Conservation (phyloP, 2,888 invertebrate genomes). For the Morpho achilles region DNA sequence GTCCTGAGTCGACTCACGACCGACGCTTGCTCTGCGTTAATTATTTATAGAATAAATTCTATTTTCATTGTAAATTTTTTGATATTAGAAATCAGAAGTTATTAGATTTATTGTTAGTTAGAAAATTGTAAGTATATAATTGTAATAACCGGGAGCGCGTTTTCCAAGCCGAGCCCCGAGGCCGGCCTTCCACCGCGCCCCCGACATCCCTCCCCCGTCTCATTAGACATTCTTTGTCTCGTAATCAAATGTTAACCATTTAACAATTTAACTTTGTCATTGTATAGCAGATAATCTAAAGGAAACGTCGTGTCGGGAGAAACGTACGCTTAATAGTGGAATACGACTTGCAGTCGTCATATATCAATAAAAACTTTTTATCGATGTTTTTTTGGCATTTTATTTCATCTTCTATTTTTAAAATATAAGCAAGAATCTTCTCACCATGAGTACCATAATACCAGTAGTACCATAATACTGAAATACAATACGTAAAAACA, state of each 20-base stretch:
- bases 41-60: conserved; percentile 78
- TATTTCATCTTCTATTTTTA: conserved; percentile 24
- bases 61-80: conserved; percentile 78
- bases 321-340: conserved; percentile 74
- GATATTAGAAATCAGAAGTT: conserved; percentile 69
- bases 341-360: conserved; percentile 64
- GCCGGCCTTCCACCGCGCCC: conserved; percentile 47
- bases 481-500: no score
- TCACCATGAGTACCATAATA: background rate
- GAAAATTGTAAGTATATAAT: conserved; percentile 68
- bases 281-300: conserved; percentile 60
- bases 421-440: background rate
- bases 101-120: conserved; percentile 74
- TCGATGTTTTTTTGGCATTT: conserved; percentile 67
- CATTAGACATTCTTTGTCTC: conserved; percentile 67
- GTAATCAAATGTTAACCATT: conserved; percentile 69
- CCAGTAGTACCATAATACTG: background rate
- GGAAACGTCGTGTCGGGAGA: conserved; percentile 66
- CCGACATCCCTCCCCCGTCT: conserved; percentile 60
- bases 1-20: conserved; percentile 63
- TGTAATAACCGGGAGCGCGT: conserved; percentile 63
- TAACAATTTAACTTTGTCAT: conserved; percentile 65
- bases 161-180: conserved; percentile 54
- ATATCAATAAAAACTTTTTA: conserved; percentile 75
- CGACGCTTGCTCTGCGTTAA: conserved; percentile 60